Conservation (phyloP, 2,797 vertebrate genomes). For the Selene dorsalis region DNA sequence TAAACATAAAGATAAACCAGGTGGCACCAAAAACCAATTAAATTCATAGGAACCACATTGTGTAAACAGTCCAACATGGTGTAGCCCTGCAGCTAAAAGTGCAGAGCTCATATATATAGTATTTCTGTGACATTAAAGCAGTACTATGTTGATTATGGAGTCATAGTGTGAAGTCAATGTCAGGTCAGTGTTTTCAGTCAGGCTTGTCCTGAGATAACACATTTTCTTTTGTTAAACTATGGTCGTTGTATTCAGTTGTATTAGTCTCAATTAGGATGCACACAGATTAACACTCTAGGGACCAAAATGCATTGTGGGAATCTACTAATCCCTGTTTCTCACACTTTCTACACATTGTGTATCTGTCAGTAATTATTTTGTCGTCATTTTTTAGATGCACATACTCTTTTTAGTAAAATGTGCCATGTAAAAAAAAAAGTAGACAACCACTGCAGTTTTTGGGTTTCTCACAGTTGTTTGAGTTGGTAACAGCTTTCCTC, state of each 20-base stretch:
- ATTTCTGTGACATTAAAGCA: too few species aligned
- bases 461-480: not conserved
- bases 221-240: not conserved
- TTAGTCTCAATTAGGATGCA: not conserved
- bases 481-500: not conserved
- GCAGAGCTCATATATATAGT: too few species aligned
- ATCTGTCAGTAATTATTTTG: not conserved
- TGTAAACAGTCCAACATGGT: not conserved
- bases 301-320: not conserved
- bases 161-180: not conserved
- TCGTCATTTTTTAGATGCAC: not conserved
- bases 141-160: not conserved
- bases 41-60: not conserved
- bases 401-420: too few species aligned
- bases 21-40: too few species aligned
- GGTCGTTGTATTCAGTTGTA: not conserved
- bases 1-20: not conserved
- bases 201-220: too few species aligned
- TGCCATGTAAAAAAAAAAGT: too few species aligned
- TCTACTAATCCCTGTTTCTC: not conserved
- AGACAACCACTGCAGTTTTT: not conserved
- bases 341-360: not conserved
- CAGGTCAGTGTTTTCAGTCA: too few species aligned
- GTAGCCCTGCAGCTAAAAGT: too few species aligned
- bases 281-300: not conserved